A percentile compares a stretch with the other conserved stretches of the same genome.
Conservation (phyloP, 1,140 invertebrate species). For the Panagrolaimus sp. region DNA sequence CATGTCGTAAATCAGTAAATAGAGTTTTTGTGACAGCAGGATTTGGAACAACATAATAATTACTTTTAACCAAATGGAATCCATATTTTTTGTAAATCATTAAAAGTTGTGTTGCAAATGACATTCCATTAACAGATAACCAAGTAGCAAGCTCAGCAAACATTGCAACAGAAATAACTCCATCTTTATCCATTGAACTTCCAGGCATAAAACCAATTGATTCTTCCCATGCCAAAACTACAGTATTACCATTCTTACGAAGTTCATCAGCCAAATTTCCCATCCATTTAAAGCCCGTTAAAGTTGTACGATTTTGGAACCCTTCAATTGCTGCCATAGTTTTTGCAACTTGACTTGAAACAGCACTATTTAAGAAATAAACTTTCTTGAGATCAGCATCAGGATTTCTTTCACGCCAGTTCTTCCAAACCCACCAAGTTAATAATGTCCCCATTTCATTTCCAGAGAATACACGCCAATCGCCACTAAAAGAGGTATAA, state of each 20-base stretch:
- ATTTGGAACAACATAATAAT: slow-evolving; percentile 52
- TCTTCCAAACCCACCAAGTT: slow-evolving; percentile 81
- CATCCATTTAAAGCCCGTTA: slow-evolving; percentile 99
- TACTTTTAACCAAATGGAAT: slow-evolving; percentile 50
- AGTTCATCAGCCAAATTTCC: slow-evolving; percentile 79
- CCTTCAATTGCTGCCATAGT: slow-evolving; percentile 72
- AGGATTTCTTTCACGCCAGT: slow-evolving; percentile 60
- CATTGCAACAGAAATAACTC: slow-evolving; percentile 74
- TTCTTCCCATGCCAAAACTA: slow-evolving; percentile 88
- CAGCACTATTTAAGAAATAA: slow-evolving; percentile 82
- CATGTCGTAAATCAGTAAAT: slow-evolving; percentile 43
- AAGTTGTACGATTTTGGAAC: slow-evolving; percentile 70
- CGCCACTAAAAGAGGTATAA: slow-evolving; percentile 66
- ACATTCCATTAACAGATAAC: slow-evolving; percentile 67
- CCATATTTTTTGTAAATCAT: slow-evolving; percentile 69
- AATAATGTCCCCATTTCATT: slow-evolving; percentile 92
- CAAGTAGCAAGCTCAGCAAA: slow-evolving; percentile 73
- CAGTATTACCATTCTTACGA: slow-evolving; percentile 61
- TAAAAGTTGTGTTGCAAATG: slow-evolving; percentile 71
- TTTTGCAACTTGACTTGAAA: slow-evolving; percentile 89
- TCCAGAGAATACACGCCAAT: slow-evolving; percentile 87
- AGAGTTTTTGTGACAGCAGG: slow-evolving; percentile 42
- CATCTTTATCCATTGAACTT: slow-evolving; percentile 87
- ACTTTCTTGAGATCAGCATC: slow-evolving; percentile 43
- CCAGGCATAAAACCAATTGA: slow-evolving; percentile 80